Evolutionary conservation across 2,888 invertebrate species (phyloP).

Genomic region (Aporophyla nigra): DNA sequence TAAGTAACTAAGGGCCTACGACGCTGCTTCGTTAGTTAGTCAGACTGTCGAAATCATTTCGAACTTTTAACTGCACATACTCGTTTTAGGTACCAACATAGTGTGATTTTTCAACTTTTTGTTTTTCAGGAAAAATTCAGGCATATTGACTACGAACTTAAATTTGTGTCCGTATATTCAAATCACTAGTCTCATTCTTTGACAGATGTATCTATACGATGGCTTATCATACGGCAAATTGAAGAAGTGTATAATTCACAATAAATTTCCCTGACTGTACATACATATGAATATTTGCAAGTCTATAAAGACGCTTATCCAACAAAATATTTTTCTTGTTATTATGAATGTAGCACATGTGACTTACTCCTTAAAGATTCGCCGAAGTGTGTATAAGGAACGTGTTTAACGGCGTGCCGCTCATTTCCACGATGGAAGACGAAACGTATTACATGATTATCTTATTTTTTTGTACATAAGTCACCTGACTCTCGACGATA

Average conservation of each 20-base stretch:
- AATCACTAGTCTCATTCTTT: too few relatives aligned
- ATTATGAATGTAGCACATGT: constrained; percentile 18
- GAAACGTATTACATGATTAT: constrained; percentile 56
- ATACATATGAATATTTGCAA: not conserved
- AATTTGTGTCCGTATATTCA: too few relatives aligned
- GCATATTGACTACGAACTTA: too few relatives aligned
- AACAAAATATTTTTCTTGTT: constrained; percentile 7
- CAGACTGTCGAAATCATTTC: not conserved
- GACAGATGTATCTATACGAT: not conserved
- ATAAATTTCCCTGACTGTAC: not conserved
- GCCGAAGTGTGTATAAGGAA: constrained; percentile 32
- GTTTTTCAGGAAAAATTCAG: too few relatives aligned
- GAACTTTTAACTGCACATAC: not conserved
- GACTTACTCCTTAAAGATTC: constrained; percentile 20
- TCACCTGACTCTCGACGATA: constrained; percentile 33
- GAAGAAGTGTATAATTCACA: not conserved
- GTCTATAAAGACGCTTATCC: not conserved
- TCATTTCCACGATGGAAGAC: constrained; percentile 48
- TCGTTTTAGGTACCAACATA: too few relatives aligned
- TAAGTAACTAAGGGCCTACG: not conserved
- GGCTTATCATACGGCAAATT: not conserved
- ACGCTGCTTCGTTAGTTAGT: not conserved
- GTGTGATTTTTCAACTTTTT: too few relatives aligned
- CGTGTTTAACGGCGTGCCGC: constrained; percentile 45
- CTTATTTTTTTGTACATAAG: constrained; percentile 38